These are phyloP conservation scores for Choreutis nemorana DNA, from an alignment of 2,888 invertebrate species.

Conservation along the genomic window DNA sequence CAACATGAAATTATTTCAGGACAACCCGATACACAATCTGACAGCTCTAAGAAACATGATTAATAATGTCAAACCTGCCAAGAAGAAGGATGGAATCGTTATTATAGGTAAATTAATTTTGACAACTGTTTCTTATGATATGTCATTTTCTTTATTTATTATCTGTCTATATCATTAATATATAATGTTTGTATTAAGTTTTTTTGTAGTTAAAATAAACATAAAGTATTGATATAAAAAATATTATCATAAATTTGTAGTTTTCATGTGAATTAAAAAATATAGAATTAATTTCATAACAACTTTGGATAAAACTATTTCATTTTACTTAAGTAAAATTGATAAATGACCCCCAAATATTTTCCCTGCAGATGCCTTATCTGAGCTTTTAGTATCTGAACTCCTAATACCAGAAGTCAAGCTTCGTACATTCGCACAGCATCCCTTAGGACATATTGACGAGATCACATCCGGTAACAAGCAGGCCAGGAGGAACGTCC, in stretches of 20 bases:
- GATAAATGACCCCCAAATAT: too few relatives aligned
- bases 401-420: slow-evolving; percentile 72
- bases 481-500: slow-evolving; percentile 68
- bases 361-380: slow-evolving; percentile 72
- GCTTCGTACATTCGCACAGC: slow-evolving; percentile 71
- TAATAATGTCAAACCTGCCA: slow-evolving; percentile 78
- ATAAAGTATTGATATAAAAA: too few relatives aligned
- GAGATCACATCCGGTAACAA: slow-evolving; percentile 71
- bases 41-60: slow-evolving; percentile 74
- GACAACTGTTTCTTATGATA: neutral
- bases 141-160: neutral
- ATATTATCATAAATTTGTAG: too few relatives aligned
- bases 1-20: slow-evolving; percentile 69
- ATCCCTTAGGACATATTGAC: slow-evolving; percentile 65
- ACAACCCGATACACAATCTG: slow-evolving; percentile 83
- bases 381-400: slow-evolving; percentile 79
- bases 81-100: slow-evolving; percentile 74
- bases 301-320: too few relatives aligned
- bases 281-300: too few relatives aligned
- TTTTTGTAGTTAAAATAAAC: too few relatives aligned
- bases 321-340: too few relatives aligned
- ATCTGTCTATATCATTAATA: too few relatives aligned
- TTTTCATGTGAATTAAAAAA: too few relatives aligned
- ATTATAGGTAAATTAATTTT: slow-evolving; percentile 66
- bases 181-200: too few relatives aligned